Conservation (phyloP, 1,140 invertebrate genomes). For the Spodoptera litura region DNA sequence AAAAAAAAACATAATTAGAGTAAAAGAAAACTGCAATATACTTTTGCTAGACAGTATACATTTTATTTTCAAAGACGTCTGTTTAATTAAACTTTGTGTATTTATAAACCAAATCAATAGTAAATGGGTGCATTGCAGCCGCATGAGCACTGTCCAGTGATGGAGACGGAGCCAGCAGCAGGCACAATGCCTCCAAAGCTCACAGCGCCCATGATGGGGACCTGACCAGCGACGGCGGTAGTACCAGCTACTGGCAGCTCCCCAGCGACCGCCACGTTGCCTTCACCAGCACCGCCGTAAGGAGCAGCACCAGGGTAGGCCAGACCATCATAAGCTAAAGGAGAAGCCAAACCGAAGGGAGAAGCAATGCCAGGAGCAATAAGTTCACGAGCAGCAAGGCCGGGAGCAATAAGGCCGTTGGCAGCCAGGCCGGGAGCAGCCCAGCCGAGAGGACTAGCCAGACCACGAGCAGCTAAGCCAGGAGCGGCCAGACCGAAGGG, state of each 20-base stretch:
- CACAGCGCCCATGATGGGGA: neutral
- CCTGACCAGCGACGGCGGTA: too few relatives aligned
- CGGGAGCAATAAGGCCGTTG: neutral
- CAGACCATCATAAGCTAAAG: slow-evolving; percentile 5
- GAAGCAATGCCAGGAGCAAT: neutral
- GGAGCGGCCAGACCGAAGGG: neutral
- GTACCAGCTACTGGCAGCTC: too few relatives aligned
- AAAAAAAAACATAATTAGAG: too few relatives aligned
- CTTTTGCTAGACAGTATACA: too few relatives aligned
- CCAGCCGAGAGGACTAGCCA: neutral
- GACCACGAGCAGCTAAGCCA: neutral
- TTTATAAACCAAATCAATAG: too few relatives aligned
- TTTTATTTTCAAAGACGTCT: too few relatives aligned
- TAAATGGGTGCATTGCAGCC: too few relatives aligned
- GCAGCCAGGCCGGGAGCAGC: neutral
- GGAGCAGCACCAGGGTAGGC: slow-evolving; percentile 2
- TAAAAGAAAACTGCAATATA: too few relatives aligned
- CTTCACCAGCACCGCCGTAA: neutral
- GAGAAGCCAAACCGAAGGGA: slow-evolving; percentile 1
- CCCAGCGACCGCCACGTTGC: too few relatives aligned
- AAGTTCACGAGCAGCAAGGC: neutral
- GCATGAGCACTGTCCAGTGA: neutral
- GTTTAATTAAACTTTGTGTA: too few relatives aligned
- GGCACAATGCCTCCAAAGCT: neutral
- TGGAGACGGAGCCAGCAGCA: neutral